A percentile compares a stretch with the other conserved stretches of the same genome.
Conservation (phyloP, 2,113 vertebrate genomes). For the Nicator chloris region DNA sequence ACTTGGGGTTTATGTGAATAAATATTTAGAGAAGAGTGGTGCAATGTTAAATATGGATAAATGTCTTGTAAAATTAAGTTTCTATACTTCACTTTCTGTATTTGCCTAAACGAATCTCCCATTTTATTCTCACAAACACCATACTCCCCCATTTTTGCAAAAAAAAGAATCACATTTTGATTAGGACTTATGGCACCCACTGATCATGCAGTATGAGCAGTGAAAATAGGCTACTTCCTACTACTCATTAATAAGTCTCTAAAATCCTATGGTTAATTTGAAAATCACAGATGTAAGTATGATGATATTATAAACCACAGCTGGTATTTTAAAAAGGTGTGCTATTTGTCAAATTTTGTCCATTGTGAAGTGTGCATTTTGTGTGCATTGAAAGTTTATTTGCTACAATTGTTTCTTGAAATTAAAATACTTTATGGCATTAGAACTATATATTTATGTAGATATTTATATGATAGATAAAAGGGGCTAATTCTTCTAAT, state of each 20-base stretch:
- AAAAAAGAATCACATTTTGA: not conserved
- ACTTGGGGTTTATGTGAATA: not conserved
- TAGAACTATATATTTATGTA: not conserved
- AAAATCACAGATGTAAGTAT: not conserved
- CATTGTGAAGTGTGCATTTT: not conserved
- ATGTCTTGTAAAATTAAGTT: not conserved
- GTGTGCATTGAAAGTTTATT: not conserved
- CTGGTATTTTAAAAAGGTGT: not conserved
- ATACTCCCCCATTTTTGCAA: accelerated
- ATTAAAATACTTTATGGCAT: not conserved
- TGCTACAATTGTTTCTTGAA: not conserved
- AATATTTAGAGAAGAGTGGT: not conserved
- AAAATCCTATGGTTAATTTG: not conserved
- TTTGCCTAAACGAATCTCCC: not conserved
- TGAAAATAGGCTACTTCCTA: not conserved
- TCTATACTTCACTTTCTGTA: not conserved
- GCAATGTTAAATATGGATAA: not conserved
- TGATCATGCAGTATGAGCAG: not conserved
- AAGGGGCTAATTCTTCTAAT: not conserved
- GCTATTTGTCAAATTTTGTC: not conserved
- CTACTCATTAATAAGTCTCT: not conserved
- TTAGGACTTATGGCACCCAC: not conserved
- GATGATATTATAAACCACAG: not conserved
- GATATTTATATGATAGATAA: not conserved
- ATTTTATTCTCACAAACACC: not conserved